phyloP scores from a whole-genome alignment of 2,888 invertebrate species.

The Napeogenes sylphis region DNA sequence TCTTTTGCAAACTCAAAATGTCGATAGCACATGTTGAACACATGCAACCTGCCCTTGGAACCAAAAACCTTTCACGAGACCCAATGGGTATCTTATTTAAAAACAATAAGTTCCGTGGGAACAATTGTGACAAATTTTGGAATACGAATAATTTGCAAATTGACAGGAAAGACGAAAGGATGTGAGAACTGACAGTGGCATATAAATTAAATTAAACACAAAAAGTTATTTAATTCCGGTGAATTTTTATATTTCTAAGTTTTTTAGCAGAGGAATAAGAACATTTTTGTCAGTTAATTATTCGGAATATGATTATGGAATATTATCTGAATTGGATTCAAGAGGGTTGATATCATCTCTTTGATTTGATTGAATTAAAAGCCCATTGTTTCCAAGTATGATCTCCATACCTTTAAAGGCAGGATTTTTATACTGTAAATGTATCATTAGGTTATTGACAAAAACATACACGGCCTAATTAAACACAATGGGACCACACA shows the following conservation, averaged over 20 bases:
- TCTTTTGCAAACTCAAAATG: conserved; percentile 59
- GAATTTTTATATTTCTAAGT: background rate
- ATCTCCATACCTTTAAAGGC: background rate
- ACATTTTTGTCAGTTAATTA: too few relatives aligned
- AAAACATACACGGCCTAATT: background rate
- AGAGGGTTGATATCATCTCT: background rate
- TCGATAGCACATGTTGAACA: conserved; percentile 65
- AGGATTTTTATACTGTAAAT: background rate
- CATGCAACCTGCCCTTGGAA: conserved; percentile 56
- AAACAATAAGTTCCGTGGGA: conserved; percentile 52
- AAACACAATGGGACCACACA: conserved; percentile 7
- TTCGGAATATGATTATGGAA: background rate
- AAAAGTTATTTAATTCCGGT: background rate
- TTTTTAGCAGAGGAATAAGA: too few relatives aligned
- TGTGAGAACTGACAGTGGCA: conserved; percentile 12
- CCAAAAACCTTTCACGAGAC: conserved; percentile 48
- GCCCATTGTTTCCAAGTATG: conserved; percentile 2
- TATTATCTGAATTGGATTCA: background rate
- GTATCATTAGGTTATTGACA: conserved; percentile 1
- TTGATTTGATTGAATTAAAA: background rate
- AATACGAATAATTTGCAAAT: conserved; percentile 18
- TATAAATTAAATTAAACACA: conserved; percentile 15
- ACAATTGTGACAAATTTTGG: conserved; percentile 26
- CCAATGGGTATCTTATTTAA: conserved; percentile 45
- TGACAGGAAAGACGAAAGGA: conserved; percentile 22